Evolutionary conservation across 2,113 vertebrate genomes (phyloP), one percentile per base, ranked within the genome.

Genomic region (Strix uralensis): DNA sequence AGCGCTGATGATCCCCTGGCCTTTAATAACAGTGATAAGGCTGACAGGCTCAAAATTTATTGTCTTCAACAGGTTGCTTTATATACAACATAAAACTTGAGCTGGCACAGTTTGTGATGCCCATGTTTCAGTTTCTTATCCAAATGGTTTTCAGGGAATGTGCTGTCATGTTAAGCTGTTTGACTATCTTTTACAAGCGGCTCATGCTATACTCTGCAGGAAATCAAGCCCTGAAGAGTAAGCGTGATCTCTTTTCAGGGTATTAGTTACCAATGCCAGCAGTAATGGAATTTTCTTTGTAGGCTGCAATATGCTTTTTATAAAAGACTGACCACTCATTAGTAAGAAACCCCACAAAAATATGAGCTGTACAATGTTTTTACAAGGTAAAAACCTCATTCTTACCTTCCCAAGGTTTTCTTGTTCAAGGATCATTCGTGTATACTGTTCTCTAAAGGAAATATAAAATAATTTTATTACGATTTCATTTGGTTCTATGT

Each of bases 401-500:
- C 98, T 98, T 98, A 99, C 99, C 99, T 99, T 99, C 94, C 99
- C 99, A 81, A 99, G 98, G 94, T 99, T 98, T 97, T 99, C 99
- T 96, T 99, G 99, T 79, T 99, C 99, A 44, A 98, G 97, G 94
- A 99, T 99, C 94, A 98, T 99, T 97, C 98, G 99, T 95, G 98
- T 98, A 92, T 99, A 99, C 91, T 99, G 98, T 86, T 99, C 99
- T 96, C 99, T 99, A 85, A 69, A 97, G 90, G 98, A 87, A 74
- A 95, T 3, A 97, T 0, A 93, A 22, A 94, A 96, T 25, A 2
- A 87, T 54, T 93, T 55, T 79, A 46, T 91, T 95, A 72, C 25
- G 10, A 88, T 62, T 79, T 88, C 32, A 80, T 47, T 32, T 91
- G 23, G 62, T 90, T 95, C 40, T 79, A 2, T 34, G 30, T 21